Percentiles rank a stretch among this genome's conserved stretches.
Evolutionary conservation across 2,113 vertebrate genomes (phyloP).

Genomic region (Pelecanoides urinatrix): DNA sequence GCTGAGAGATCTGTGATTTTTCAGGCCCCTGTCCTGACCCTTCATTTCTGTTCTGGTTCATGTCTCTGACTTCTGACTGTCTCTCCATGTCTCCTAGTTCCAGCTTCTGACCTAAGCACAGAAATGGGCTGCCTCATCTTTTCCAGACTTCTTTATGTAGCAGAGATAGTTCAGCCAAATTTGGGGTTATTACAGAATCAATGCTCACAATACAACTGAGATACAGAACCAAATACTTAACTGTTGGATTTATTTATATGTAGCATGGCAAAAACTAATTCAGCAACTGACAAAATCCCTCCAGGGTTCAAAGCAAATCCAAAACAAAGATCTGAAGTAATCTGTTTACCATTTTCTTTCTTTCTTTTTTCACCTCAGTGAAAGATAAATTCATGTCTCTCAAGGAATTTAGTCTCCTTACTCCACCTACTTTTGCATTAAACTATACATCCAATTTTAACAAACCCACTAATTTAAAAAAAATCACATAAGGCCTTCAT

Average conservation of each 20-base stretch:
- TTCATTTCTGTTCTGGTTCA: neutral
- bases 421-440: neutral
- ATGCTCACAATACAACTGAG: neutral
- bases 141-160: neutral
- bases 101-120: neutral
- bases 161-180: neutral
- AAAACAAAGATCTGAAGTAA: neutral
- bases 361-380: neutral
- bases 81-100: neutral
- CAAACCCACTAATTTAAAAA: neutral
- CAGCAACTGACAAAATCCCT: neutral
- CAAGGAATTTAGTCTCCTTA: neutral
- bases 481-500: neutral
- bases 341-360: neutral
- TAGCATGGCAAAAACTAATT: neutral
- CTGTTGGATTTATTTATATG: neutral
- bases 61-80: neutral
- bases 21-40: neutral
- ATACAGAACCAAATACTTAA: neutral
- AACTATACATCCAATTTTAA: neutral
- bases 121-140: neutral
- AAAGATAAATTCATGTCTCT: neutral
- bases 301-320: neutral
- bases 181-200: neutral
- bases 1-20: neutral